Base-by-base conservation (phyloP, 2,113 vertebrate species). In the Odocoileus hemionus region DNA sequence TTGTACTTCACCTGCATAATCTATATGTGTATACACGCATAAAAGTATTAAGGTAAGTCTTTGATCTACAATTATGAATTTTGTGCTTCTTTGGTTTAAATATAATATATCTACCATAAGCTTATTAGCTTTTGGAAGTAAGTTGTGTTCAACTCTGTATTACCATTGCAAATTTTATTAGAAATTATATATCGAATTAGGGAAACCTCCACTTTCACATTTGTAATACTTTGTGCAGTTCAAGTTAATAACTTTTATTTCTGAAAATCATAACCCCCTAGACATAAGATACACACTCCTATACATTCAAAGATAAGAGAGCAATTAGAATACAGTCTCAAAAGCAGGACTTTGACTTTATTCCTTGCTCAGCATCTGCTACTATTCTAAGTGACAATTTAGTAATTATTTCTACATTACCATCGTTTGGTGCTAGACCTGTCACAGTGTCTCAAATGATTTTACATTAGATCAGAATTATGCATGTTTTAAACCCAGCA, bases 261-360 rank as follows among this genome's bases (percentile, higher is more conserved):
- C 39, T 76, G 39, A 60, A 45, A 76, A 14, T 10, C n/a, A 45
- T 45, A 58, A 61, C 47, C 23, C 30, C 50, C 6, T 80, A 89
- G 52, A 10, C 7, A 57, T 52, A 96, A 95, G 28, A 25, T 78
- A 26, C 3, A 7, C 4, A 87, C 67, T 64, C 64, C 19, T 26
- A 76, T 23, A 33, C 88, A 74, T 76, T 55, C 14, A 78, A 60
- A 86, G 23, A 36, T 60, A 64, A 39, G 14, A 97, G 21, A 89
- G 3, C 50, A 97, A 91, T 54, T 1, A 94, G 30, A 96, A 94
- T 30, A 39, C 19, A 55, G 9, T 3, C 92, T 89, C 86, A 87
- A 86, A 98, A 98, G 26, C 50, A 94, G 25, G 13, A 47, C 28
- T 96, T 80, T 61, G 12, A 13, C 21, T 45, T n/a, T 86, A 39